Evolutionary conservation across 2,113 vertebrate genomes (phyloP), one percentile per base, ranked within the genome.

Genomic region (Prionailurus viverrinus): DNA sequence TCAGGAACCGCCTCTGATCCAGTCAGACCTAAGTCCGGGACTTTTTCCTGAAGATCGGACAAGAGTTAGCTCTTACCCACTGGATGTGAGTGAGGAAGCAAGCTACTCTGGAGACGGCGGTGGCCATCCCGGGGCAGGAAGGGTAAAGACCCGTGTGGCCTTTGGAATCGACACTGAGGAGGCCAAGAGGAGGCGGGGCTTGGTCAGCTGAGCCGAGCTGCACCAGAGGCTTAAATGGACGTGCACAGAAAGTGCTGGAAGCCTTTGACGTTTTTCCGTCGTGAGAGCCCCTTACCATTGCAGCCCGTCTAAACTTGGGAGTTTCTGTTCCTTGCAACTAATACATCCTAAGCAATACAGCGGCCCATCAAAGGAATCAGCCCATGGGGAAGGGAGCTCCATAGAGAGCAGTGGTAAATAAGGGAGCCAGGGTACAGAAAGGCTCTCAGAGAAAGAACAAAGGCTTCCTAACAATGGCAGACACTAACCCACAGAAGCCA

Each of bases 191-290:
- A 63, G 19, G 45, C 0, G 0, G 29, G 8, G 41, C 19, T 7
- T 12, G 51, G 81, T 13, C 90, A 36, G 84, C n/a, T 15, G 6
- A 1, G n/a, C 48, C 0, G 7, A 39, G 66, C 5, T 27, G 33
- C 0, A 4, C 45, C 0, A 1, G 0, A 0, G 45, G 3, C n/a
- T 0, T 2, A 23, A 23, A 63, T 53, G 51, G 55, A 45, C 25
- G 33, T 1, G 16, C 41, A 36, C 18, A 11, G 9, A 19, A 69
- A 7, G 85, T 10, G 27, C 31, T n/a, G 13, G 55, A 9, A 8
- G 31, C 41, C 36, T 45, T 39, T 1, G 25, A 45, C 19, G 31
- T 3, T 45, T 65, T 58, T 74, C 73, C 5, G 14, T 15, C 27
- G 5, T 6, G 51, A n/a, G 1, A 18, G n/a, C 9, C 9, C 14